Evolutionary conservation across 2,113 vertebrate genomes (phyloP), one percentile per base, ranked within the genome.

Genomic region (Raja brachyura): DNA sequence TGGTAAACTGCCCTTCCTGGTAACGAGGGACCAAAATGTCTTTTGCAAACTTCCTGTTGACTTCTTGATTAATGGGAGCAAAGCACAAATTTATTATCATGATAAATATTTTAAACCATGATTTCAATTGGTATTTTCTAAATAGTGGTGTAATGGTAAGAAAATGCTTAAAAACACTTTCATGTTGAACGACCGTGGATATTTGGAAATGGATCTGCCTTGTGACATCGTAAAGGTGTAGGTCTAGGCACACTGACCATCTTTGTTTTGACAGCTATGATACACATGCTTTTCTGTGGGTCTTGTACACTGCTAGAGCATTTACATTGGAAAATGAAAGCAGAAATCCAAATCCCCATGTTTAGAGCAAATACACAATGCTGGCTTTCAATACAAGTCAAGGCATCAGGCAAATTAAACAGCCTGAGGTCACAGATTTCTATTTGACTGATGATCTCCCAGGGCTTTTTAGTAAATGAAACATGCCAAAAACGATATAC

Each of bases 391-490:
- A 88, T 28, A 63, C 28, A 25, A 31, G 28, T 63, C n/a, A 48
- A 5, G 25, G 59, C 59, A 61, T 1, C 5, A n/a, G 59, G 56
- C 56, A 86, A 86, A 61, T 31, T 61, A 86, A 86, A 63, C 25
- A 88, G 11, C 28, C 28, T 63, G 59, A 88, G 83, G 83, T 88
- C 83, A 88, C 11, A 88, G 56, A 1, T 66, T 31, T 33, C 59
- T 63, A 61, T 88, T 88, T 63, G 59, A 63, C 11, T 56, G 63
- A 85, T 48, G n/a, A 5, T 88, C 83, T 88, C 83, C 83, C 59
- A 88, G 28, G 59, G 59, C 59, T 11, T 88, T 88, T 63, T 88
- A 88, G 83, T 31, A 63, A 88, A 88, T 63, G 25, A 31, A 88
- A 88, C 14, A 63, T 88, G 83, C 13, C 56, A 88, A 88, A 56